Evolutionary conservation across 1,140 invertebrate species (phyloP), one percentile per base, ranked within the genome.

Genomic region (Neodiprion fabricii): DNA sequence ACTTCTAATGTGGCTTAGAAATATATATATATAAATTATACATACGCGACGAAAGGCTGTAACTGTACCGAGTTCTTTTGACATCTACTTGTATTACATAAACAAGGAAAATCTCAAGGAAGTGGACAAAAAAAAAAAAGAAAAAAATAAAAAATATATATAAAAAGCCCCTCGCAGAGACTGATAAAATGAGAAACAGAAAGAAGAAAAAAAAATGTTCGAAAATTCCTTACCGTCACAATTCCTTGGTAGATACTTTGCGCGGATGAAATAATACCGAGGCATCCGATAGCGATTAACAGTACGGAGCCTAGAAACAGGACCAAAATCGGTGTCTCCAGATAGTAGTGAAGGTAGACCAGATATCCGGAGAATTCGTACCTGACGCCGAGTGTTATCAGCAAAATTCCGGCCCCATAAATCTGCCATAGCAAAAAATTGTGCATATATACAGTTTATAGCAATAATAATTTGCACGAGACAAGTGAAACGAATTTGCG

Each of bases 251-350:
- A 67, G 28, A 47, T 71, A 50, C 21, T 66, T 65, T 67, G 50
- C 21, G 9, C 4, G 12, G 71, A 17, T 21, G 74, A 66, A 12
- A 75, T 65, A 5, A 75, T 1, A 48, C 74, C 74, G 49, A 75
- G 67, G 14, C 21, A 72, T 17, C 68, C 69, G 49, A 71, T 47
- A 61, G 12, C 50, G n/a, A 75, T 48, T 14, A 66, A 12, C 12
- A 67, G 12, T n/a, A 75, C 48, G 8, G 70, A 75, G 10, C 61
- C 74, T n/a, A 67, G 7, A n/a, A 71, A 14, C 12, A 75, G 74
- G 21, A 75, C 70, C 9, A 75, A 49, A 11, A 75, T 50, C 14
- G 74, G 74, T n/a, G 70, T 75, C 14, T 65, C 74, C 61, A 11
- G 48, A 40, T 75, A 75, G 17, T 67, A 71, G 7, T 75, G 68